phyloP scores from a whole-genome alignment of 2,888 invertebrate species.

The Chymomyza amoena region DNA sequence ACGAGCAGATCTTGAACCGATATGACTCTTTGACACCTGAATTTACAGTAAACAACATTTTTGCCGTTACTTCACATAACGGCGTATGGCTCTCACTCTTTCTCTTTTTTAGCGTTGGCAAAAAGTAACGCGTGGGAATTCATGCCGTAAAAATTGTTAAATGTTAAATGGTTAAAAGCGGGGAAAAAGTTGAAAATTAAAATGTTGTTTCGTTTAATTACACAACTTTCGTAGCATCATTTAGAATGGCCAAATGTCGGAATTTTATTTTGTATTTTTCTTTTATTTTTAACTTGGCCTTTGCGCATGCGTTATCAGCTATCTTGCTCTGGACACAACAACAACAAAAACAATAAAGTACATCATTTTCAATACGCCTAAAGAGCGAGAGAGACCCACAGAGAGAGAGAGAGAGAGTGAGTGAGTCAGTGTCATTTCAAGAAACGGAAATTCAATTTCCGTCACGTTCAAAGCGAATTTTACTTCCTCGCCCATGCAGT shows the following conservation, averaged over 20 bases:
- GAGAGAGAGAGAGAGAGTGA: slow-evolving; percentile 39
- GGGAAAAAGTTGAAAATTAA: neutral
- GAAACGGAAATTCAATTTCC: slow-evolving; percentile 72
- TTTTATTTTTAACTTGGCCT: neutral
- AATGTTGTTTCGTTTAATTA: neutral
- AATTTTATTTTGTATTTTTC: too few species aligned
- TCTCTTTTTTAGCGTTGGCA: neutral
- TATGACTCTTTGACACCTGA: neutral
- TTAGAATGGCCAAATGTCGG: neutral
- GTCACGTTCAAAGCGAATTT: slow-evolving; percentile 62
- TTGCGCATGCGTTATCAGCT: slow-evolving; percentile 54
- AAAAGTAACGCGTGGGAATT: neutral
- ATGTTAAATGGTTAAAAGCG: neutral
- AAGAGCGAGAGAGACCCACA: neutral
- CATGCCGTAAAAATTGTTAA: neutral
- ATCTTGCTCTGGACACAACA: slow-evolving; percentile 24
- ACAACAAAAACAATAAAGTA: slow-evolving; percentile 4
- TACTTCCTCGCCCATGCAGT: slow-evolving; percentile 55
- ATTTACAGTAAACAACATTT: neutral
- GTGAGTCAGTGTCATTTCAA: slow-evolving; percentile 48
- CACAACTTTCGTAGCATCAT: neutral
- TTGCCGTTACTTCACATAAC: neutral
- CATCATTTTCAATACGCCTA: slow-evolving; percentile 19
- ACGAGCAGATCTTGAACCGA: neutral
- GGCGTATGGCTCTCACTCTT: neutral